A percentile compares a stretch with the other conserved stretches of the same genome.
Conservation (phyloP, 92 coral and sea anemone species). For the Palythoa heliodiscus region DNA sequence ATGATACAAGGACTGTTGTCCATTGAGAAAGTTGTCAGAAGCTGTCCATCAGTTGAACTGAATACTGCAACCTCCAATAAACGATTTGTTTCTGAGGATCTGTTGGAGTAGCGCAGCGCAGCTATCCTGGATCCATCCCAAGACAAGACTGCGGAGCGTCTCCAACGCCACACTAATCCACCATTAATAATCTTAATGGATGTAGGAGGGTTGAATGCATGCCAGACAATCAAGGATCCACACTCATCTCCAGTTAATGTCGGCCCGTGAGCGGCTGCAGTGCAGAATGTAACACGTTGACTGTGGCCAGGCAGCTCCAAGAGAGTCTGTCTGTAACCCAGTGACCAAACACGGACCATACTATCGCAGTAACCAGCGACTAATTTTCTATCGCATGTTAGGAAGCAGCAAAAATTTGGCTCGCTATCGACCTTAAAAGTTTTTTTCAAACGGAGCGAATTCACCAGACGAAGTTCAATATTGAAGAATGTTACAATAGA, state of each 20-base stretch:
- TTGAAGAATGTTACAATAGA: constrained; percentile 6
- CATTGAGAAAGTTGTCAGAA: constrained; percentile 2
- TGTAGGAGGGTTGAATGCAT: constrained; percentile 19
- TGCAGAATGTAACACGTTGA: constrained; percentile 13
- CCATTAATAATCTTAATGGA: constrained; percentile 26
- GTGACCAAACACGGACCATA: constrained; percentile 19
- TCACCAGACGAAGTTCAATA: constrained; percentile 21
- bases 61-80: constrained; percentile 19
- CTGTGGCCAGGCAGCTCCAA: constrained; percentile 7
- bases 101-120: background rate
- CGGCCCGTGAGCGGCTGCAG: background rate
- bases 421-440: constrained; percentile 15
- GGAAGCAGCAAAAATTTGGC: constrained; percentile 15
- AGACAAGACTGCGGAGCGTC: background rate
- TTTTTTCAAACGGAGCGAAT: constrained; percentile 17
- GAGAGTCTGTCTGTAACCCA: background rate
- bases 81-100: background rate
- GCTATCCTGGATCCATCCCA: constrained; percentile 31
- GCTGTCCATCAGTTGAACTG: constrained; percentile 20
- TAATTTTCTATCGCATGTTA: background rate
- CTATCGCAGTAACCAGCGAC: constrained; percentile 33
- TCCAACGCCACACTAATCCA: constrained; percentile 26
- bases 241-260: constrained; percentile 27
- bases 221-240: constrained; percentile 37
- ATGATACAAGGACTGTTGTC: background rate